Evolutionary conservation across 2,113 vertebrate genomes (phyloP), one percentile per base, ranked within the genome.

Genomic region (Perognathus longimembris): DNA sequence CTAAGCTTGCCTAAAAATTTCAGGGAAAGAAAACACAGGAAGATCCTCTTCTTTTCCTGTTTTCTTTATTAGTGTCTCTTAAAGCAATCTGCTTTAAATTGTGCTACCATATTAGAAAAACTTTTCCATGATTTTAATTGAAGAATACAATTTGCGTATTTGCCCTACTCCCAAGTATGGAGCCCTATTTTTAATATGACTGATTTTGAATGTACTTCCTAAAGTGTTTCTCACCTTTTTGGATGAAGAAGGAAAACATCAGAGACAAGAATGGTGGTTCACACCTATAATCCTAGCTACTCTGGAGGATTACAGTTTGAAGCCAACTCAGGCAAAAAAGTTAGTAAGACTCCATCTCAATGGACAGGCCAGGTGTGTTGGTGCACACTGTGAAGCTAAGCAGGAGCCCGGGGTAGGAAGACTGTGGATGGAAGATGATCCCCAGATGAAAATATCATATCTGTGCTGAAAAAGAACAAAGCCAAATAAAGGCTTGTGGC

Each of bases 41-140:
- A 74, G 17, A 69, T 81, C 71, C 17, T 38, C 50, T 67, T 30
- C 34, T 88, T 34, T 88, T 90, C 38, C 32, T 85, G 12, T 81
- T 89, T 76, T 85, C n/a, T 73, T 89, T 75, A 64, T 84, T 84
- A n/a, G 28, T 80, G 17, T 82, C 28, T 89, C 40, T 90, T 93
- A 76, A 73, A 8, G 14, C 77, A 24, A 54, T 92, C 85, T 85
- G 8, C 18, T 88, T 85, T 85, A 26, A 87, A 63, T 81, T 88
- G 20, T 4, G 57, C 3, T 67, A n/a, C 26, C 20, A 69, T 5
- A 50, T 7, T 59, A 11, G 40, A 54, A 78, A 36, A 21, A 66
- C n/a, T 54, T 64, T 77, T 75, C 83, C 84, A 38, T 86, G 30
- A 32, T 94, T 83, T 73, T 14, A 91, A 15, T 34, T 71, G 17